Conservation (phyloP, 1,140 invertebrate genomes). For the Brachionus manjavacas region DNA sequence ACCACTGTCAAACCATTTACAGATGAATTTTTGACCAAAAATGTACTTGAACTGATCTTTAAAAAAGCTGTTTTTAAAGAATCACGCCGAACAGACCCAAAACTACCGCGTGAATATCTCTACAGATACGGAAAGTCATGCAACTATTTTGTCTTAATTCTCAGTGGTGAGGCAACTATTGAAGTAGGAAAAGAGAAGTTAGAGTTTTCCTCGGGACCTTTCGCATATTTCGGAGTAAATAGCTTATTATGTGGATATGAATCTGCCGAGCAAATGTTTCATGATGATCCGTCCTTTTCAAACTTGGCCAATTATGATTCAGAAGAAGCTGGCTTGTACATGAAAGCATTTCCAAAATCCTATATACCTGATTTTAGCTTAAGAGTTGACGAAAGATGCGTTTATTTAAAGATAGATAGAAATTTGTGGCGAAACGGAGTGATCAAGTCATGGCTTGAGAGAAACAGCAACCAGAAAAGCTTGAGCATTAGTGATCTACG, state of each 20-base stretch:
- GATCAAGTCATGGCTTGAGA: slow-evolving; percentile 25
- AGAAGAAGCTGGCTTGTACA: neutral
- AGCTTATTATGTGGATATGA: slow-evolving; percentile 25
- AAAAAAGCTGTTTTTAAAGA: slow-evolving; percentile 23
- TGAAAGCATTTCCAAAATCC: neutral
- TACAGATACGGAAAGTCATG: slow-evolving; percentile 31
- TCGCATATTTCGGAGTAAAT: slow-evolving; percentile 42
- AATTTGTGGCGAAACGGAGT: slow-evolving; percentile 37
- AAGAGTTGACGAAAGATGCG: slow-evolving; percentile 26
- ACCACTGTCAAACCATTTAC: slow-evolving; percentile 40
- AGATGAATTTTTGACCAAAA: slow-evolving; percentile 33
- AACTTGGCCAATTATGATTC: neutral
- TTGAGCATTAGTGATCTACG: neutral
- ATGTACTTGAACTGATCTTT: slow-evolving; percentile 37
- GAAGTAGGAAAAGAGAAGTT: slow-evolving; percentile 42
- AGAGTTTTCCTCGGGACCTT: slow-evolving; percentile 12
- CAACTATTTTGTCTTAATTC: slow-evolving; percentile 35
- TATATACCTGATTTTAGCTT: slow-evolving; percentile 41
- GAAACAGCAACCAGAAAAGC: slow-evolving; percentile 12
- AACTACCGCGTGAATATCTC: slow-evolving; percentile 29
- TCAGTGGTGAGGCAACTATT: slow-evolving; percentile 28
- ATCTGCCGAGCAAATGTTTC: neutral
- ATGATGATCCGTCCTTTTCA: neutral
- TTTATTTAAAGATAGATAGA: slow-evolving; percentile 29
- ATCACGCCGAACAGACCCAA: slow-evolving; percentile 18